A percentile compares a stretch with the other conserved stretches of the same genome.
Evolutionary conservation across 1,140 invertebrate species (phyloP).

Genomic region (Pachyrhynchus sulphureomaculatus): DNA sequence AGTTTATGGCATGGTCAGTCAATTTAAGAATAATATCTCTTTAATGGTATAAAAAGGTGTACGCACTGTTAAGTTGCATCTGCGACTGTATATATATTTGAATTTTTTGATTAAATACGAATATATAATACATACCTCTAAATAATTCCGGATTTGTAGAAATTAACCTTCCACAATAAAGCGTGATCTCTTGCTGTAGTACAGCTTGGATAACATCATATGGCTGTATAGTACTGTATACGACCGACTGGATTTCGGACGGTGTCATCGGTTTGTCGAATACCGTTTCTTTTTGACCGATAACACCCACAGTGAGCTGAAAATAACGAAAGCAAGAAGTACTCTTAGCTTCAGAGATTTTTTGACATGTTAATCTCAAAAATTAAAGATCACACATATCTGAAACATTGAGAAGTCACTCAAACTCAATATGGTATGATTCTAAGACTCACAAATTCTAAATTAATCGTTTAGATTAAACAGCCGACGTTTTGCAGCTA

Average conservation of each 20-base stretch:
- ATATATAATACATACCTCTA: conserved; percentile 61
- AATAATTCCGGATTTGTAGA: conserved; percentile 91
- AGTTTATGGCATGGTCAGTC: too few relatives aligned
- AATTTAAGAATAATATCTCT: too few relatives aligned
- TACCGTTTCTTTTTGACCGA: conserved; percentile 90
- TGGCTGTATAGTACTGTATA: conserved; percentile 83
- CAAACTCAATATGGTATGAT: too few relatives aligned
- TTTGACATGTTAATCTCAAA: not conserved
- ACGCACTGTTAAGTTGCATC: too few relatives aligned
- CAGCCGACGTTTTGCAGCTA: too few relatives aligned
- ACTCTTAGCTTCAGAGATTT: not conserved
- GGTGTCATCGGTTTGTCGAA: conserved; percentile 97
- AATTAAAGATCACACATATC: too few relatives aligned
- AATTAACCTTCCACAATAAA: conserved; percentile 93
- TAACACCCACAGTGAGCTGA: conserved; percentile 91
- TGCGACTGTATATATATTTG: too few relatives aligned
- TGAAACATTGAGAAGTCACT: too few relatives aligned
- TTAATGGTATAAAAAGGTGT: too few relatives aligned
- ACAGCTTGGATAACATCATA: conserved; percentile 93
- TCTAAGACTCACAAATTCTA: too few relatives aligned
- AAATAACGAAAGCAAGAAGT: conserved; percentile 31
- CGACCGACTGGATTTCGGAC: conserved; percentile 82
- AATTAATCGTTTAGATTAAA: too few relatives aligned
- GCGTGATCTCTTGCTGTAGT: conserved; percentile 89
- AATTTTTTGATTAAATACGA: too few relatives aligned